A percentile compares a stretch with the other conserved stretches of the same genome.
These are phyloP conservation scores for Rhyacophila brunnea DNA, from an alignment of 1,140 invertebrate species.

Conservation along the genomic window DNA sequence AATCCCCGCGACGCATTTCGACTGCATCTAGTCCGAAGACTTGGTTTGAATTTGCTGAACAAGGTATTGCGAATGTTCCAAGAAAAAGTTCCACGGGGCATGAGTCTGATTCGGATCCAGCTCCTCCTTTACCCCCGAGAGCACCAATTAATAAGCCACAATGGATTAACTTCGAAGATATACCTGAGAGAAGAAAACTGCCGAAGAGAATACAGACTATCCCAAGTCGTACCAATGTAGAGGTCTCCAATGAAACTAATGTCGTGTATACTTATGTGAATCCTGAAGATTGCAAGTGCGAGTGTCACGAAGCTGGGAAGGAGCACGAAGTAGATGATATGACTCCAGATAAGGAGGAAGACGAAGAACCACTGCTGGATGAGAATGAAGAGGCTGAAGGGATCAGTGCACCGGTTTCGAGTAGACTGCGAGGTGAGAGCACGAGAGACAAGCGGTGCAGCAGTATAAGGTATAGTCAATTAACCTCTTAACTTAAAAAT, in stretches of 20 bases:
- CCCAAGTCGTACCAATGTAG: constrained; percentile 52
- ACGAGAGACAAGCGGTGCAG: constrained; percentile 15
- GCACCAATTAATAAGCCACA: constrained; percentile 52
- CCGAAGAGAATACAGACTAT: constrained; percentile 79
- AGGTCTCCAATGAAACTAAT: constrained; percentile 37
- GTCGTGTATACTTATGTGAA: constrained; percentile 74
- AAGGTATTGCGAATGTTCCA: constrained; percentile 44
- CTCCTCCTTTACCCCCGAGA: constrained; percentile 54
- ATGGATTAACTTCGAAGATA: constrained; percentile 85
- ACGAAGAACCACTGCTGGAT: constrained; percentile 40
- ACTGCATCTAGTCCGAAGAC: constrained; percentile 51
- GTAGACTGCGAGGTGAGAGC: constrained; percentile 10
- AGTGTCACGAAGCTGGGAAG: constrained; percentile 68
- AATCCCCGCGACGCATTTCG: constrained; percentile 50
- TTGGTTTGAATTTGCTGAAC: constrained; percentile 65
- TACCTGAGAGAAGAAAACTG: constrained; percentile 73
- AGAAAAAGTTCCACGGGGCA: constrained; percentile 28
- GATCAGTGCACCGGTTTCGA: constrained; percentile 24
- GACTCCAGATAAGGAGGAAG: constrained; percentile 37
- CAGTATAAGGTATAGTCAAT: constrained; percentile 24
- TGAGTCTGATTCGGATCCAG: constrained; percentile 37
- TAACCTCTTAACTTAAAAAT: too few relatives aligned
- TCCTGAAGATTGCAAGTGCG: constrained; percentile 79
- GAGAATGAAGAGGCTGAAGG: constrained; percentile 30
- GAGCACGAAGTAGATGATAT: constrained; percentile 28